Evolutionary conservation across 2,888 invertebrate genomes (phyloP).

Genomic region (Melanostoma mellinum): DNA sequence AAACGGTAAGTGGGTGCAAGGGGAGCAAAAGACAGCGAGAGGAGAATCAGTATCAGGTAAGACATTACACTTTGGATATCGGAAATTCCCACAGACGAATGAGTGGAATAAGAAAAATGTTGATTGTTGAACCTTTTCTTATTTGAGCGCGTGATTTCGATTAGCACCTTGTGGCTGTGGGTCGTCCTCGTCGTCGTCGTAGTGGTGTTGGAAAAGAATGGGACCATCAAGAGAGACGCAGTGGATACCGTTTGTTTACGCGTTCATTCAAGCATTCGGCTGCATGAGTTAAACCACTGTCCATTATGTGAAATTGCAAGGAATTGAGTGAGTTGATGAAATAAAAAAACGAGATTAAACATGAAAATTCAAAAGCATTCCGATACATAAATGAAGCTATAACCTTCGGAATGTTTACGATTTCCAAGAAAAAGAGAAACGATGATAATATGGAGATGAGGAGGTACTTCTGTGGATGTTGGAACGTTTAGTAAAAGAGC

Average conservation of each 20-base stretch:
- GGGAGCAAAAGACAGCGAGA: neutral
- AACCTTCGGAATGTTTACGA: slow-evolving; percentile 71
- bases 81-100: slow-evolving; percentile 55
- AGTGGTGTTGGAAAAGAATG: neutral
- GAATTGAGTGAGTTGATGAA: slow-evolving; percentile 4
- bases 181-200: neutral
- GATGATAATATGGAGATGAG: slow-evolving; percentile 19
- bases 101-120: slow-evolving; percentile 46
- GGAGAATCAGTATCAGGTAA: no score
- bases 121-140: slow-evolving; percentile 8
- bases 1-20: neutral
- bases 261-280: slow-evolving; percentile 66
- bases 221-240: neutral
- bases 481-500: neutral
- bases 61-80: neutral
- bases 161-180: slow-evolving; percentile 3
- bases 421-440: slow-evolving; percentile 62
- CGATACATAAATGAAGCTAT: slow-evolving; percentile 59
- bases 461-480: slow-evolving; percentile 35
- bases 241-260: slow-evolving; percentile 55
- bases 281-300: slow-evolving; percentile 20
- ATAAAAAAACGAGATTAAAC: slow-evolving; percentile 30
- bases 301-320: slow-evolving; percentile 22
- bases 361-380: slow-evolving; percentile 51
- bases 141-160: slow-evolving; percentile 58